Base-by-base conservation (phyloP, 2,113 vertebrate species). In the Catagonus wagneri region DNA sequence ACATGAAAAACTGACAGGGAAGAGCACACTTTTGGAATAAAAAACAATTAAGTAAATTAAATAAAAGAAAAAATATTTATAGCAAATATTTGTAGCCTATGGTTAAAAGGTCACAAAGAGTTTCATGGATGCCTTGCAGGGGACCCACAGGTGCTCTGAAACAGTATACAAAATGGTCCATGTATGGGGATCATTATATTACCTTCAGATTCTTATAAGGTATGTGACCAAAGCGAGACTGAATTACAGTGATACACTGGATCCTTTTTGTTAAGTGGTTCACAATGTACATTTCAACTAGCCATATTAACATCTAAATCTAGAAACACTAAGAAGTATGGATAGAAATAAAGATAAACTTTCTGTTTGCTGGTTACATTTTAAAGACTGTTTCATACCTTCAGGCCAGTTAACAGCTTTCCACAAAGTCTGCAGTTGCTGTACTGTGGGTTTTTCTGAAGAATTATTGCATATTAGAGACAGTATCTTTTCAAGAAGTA, bases 341-440 rank as follows among this genome's bases (percentile, higher is more conserved):
- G 89, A 83, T 2, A 96, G 79, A 89, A 89, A 93, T 83, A 15
- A 89, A 95, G 29, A 60, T 16, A 84, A 1, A 58, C 17, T 84
- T 88, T 5, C 20, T 88, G 7, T 23, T 80, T 95, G 61, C 34
- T 60, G 58, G 17, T 58, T 95, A 83, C 16, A 90, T 71, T 93
- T 56, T 81, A 27, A 94, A 89, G 25, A 65, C 0, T 25, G 25
- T 72, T 93, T 11, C n/a, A 52, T 98, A 99, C 99, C 99, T 98
- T 99, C 99, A 96, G 99, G 99, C 99, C 99, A 99, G 95, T 99
- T 99, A 89, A 99, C 92, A 56, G 99, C 99, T 98, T 98, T 99
- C 99, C 99, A 99, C 52, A 99, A 99, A 87, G 99, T 98, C 97
- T 98, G 98, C 94, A 99, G 98, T 89, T 99, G 99, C 75, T 99